Base-by-base conservation (phyloP, 2,113 vertebrate species). In the Thalassarche chlororhynchos region DNA sequence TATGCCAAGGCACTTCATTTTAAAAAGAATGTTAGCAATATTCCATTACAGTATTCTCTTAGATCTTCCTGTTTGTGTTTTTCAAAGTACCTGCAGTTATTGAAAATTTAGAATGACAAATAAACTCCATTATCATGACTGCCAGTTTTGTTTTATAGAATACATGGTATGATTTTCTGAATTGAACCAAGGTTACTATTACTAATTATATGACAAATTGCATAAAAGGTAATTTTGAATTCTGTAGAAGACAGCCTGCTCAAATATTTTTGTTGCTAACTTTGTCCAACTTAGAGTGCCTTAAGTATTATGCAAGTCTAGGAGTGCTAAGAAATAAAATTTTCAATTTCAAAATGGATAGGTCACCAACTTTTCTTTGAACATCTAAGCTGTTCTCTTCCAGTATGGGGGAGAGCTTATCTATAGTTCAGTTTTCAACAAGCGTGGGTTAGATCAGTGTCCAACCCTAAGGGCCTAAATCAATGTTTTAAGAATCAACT, bases 401-500 rank as follows among this genome's bases (percentile, higher is more conserved):
- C 65, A 86, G n/a, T 71, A 61, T 84, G 19, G 38, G 36, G 16
- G 42, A 97, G 85, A 77, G 6, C 34, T 87, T 89, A 85, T 95
- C 34, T 70, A 66, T 92, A 96, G 96, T 93, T 96, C 60, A 91
- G 51, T 79, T 94, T 97, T 90, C 91, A 89, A 71, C 52, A 92
- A 86, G 65, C 7, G 1, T 62, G 34, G 42, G 55, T 91, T 68
- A 94, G 83, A 97, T 96, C 91, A 95, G 7, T 86, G 83, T 94
- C 71, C 54, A 96, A 75, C 52, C 93, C 93, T 90, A 91, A 93
- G 66, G 90, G 88, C 95, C 92, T 96, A 82, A 95, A 95, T 96
- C 92, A 95, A 85, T 95, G 55, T 93, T 97, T 98, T 44, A 75
- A 94, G 71, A 93, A 93, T 88, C 91, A 95, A 93, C 89, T 93